phyloP scores from a whole-genome alignment of 2,113 vertebrate species.

The Catagonus wagneri region DNA sequence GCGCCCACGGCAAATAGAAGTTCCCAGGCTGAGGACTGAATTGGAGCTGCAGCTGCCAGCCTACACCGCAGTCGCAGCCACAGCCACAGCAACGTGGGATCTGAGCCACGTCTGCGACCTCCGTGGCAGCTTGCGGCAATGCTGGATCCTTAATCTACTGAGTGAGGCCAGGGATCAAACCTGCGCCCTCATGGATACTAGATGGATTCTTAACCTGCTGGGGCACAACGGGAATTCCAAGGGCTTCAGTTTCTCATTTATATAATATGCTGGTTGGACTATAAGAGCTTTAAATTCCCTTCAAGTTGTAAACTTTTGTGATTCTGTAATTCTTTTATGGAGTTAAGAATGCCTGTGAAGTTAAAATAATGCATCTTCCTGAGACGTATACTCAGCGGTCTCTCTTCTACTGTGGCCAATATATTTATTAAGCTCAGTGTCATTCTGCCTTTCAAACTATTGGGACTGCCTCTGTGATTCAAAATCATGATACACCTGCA shows the following conservation, averaged over 20 bases:
- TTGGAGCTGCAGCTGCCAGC: no score
- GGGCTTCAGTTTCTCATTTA: not conserved
- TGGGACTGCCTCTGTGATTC: not conserved
- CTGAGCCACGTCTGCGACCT: no score
- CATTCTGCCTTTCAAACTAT: not conserved
- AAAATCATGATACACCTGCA: not conserved
- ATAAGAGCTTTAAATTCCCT: not conserved
- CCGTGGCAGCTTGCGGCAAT: no score
- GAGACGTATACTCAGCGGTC: not conserved
- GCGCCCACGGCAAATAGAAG: no score
- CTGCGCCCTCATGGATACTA: no score
- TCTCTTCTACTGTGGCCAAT: not conserved
- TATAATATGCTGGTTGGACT: not conserved
- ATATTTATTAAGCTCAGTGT: not conserved
- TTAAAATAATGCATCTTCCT: not conserved
- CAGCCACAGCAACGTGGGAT: no score
- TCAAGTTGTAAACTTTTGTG: not conserved
- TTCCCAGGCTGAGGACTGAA: no score
- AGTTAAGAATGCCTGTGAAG: not conserved
- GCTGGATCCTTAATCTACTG: no score
- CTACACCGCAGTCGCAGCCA: no score
- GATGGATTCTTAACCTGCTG: no score
- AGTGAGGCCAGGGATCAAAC: no score
- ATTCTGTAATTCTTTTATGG: slow-evolving; percentile 7
- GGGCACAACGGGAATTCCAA: no score